Conservation (phyloP, 1,140 invertebrate species). For the Drosophila miranda region DNA sequence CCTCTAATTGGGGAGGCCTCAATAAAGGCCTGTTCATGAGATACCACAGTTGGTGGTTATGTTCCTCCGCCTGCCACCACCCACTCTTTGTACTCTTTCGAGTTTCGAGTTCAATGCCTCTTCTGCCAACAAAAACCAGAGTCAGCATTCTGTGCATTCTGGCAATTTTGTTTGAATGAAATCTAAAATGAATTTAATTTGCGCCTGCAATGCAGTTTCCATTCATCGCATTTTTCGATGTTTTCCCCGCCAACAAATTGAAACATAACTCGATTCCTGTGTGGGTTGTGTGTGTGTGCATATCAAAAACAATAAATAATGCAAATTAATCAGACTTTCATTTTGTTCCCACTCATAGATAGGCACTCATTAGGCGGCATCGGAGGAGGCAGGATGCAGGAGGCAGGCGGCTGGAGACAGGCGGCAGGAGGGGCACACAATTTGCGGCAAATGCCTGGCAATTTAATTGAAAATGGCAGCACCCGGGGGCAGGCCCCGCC, state of each 20-base stretch:
- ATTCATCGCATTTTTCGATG: conserved; percentile 1
- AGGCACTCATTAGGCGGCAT: conserved; percentile 43
- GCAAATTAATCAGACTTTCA: conserved; percentile 78
- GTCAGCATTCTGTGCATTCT: conserved; percentile 30
- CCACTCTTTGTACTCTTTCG: conserved; percentile 54
- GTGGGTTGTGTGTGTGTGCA: conserved; percentile 21
- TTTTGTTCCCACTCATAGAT: conserved; percentile 39
- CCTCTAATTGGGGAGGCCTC: too few species aligned
- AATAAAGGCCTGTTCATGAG: too few species aligned
- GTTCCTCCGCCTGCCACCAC: too few species aligned
- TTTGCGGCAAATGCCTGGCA: too few species aligned
- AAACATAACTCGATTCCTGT: too few species aligned
- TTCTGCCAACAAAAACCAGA: conserved; percentile 37
- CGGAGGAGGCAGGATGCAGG: too few species aligned
- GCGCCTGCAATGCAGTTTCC: too few species aligned
- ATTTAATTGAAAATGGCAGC: too few species aligned
- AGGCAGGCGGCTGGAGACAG: too few species aligned
- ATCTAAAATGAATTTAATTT: conserved; percentile 64
- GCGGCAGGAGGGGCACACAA: background rate
- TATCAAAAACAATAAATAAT: conserved; percentile 65
- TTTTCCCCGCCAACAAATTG: too few species aligned
- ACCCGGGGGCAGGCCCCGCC: conserved; percentile 7
- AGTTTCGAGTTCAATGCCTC: conserved; percentile 59
- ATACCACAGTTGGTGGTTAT: too few species aligned
- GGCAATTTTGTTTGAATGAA: conserved; percentile 47